Evolutionary conservation across 2,888 invertebrate genomes (phyloP), one percentile per base, ranked within the genome.

Genomic region (Griposia aprilina): DNA sequence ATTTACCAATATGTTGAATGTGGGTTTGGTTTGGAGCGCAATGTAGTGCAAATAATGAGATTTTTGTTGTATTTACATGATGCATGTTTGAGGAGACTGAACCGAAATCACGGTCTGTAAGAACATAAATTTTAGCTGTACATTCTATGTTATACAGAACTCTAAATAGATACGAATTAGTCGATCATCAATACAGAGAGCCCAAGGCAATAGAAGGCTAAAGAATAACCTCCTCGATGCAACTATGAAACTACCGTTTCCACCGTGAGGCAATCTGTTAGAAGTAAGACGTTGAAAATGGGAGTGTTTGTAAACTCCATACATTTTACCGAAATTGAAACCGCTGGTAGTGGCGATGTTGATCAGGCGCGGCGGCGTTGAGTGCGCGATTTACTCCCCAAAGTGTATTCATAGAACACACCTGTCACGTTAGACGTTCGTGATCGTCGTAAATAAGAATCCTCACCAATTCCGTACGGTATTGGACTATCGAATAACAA

Each of bases 401-500:
- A 74, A 82, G 74, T 77, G 74, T 82, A 77, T 78, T 86, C 86
- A 78, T 60, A 82, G 71, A 57, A 74, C 66, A 69, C 52, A 71
- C 17, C 45, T 30, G 70, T 71, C 82, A 74, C 70, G 70, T 63
- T 55, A 77, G 70, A 77, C 55, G 67, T 50, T 77, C 71, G 59
- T 72, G 78, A 67, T 73, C 73, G 60, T 77, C 86, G 82, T 83
- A 85, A 86, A 83, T 74, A 82, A 82, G 83, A 77, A 82, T 86
- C 62, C 62, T 68, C 65, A 66, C 73, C 86, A 85, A 78, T 55
- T 66, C 86, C 63, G 63, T 48, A 55, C 74, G 78, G 73, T 66
- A 76, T 83, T 74, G 71, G 73, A 78, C 71, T 86, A 78, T 86
- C 86, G 78, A 78, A 82, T 86, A 86, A 86, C 83, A 74, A 86